These are phyloP conservation scores for Neomorphus geoffroyi DNA, from an alignment of 2,797 vertebrate genomes.

Conservation along the genomic window DNA sequence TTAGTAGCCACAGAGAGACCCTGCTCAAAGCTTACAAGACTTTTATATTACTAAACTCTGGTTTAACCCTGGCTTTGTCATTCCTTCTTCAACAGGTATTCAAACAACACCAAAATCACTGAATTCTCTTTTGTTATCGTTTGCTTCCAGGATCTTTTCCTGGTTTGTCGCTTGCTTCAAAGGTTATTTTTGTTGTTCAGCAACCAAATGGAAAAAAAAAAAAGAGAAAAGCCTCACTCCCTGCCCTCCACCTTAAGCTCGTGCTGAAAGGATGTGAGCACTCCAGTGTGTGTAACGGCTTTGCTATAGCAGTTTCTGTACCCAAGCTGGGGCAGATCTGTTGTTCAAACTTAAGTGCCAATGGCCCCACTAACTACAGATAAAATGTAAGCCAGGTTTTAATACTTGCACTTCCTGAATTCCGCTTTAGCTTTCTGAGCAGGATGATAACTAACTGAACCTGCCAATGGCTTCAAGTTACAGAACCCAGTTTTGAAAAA, in stretches of 20 bases:
- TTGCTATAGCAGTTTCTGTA: neutral
- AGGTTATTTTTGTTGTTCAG: neutral
- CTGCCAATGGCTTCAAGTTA: neutral
- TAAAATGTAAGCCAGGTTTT: neutral
- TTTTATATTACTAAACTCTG: neutral
- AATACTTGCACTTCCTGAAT: neutral
- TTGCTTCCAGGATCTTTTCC: neutral
- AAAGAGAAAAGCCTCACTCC: neutral
- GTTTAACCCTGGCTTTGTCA: neutral
- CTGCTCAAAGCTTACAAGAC: neutral
- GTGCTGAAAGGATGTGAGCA: neutral
- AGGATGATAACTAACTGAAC: neutral
- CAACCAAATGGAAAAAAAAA: neutral
- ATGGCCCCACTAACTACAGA: neutral
- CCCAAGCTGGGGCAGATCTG: neutral
- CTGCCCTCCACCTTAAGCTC: neutral
- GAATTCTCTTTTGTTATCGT: neutral
- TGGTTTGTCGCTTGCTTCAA: neutral
- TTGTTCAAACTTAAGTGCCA: neutral
- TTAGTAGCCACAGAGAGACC: neutral
- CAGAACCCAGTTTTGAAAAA: neutral
- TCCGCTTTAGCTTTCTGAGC: neutral
- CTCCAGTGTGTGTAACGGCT: neutral
- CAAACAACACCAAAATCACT: neutral
- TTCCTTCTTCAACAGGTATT: neutral